phyloP scores from a whole-genome alignment of 2,113 vertebrate species.

The Antennarius striatus region DNA sequence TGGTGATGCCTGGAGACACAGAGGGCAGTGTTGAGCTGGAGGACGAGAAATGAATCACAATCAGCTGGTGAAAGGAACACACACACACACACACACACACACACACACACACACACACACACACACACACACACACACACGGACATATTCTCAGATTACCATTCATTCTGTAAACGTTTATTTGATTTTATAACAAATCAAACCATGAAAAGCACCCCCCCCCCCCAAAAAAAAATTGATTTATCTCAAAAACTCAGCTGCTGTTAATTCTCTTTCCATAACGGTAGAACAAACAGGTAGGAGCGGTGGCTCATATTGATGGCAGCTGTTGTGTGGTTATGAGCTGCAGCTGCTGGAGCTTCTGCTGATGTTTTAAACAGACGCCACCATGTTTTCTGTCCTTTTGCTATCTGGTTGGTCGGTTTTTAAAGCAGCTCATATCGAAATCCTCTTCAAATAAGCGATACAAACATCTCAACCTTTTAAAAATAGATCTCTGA shows the following conservation, averaged over 20 bases:
- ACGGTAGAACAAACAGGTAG: conserved; percentile 55
- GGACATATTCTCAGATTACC: too few relatives aligned
- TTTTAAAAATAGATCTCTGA: background rate
- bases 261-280: conserved; percentile 1
- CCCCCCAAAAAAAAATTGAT: too few relatives aligned
- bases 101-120: conserved; percentile 5
- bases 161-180: background rate
- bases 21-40: conserved; percentile 77
- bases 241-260: background rate
- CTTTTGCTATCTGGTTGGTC: conserved; percentile 7
- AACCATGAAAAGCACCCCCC: background rate
- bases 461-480: background rate
- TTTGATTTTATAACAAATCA: conserved; percentile 6
- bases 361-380: conserved; percentile 49
- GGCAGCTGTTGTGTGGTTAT: conserved; percentile 52
- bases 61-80: conserved; percentile 60
- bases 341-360: conserved; percentile 54
- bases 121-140: background rate
- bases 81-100: conserved; percentile 30
- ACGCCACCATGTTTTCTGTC: conserved; percentile 19
- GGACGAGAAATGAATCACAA: conserved; percentile 67
- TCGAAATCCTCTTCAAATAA: conserved; percentile 5
- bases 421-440: conserved; percentile 17
- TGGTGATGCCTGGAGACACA: conserved; percentile 61
- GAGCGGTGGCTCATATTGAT: conserved; percentile 30